These are phyloP conservation scores for Rousettus leschenaultii DNA, from an alignment of 2,113 vertebrate species.

Conservation along the genomic window DNA sequence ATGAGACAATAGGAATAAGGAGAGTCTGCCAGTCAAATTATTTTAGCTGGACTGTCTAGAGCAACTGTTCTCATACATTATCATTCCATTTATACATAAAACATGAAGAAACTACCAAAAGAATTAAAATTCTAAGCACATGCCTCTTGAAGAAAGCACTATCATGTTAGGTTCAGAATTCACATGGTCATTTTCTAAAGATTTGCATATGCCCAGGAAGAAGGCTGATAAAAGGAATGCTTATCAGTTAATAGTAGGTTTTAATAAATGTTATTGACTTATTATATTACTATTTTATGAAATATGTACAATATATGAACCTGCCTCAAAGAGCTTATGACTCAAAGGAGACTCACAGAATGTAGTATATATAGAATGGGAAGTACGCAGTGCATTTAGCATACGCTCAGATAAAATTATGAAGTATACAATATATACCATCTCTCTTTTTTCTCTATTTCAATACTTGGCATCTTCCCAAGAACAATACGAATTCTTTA, in stretches of 20 bases:
- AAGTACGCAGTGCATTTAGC: not conserved
- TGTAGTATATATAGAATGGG: not conserved
- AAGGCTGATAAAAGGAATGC: not conserved
- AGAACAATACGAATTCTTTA: not conserved
- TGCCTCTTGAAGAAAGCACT: not conserved
- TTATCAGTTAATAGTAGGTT: not conserved
- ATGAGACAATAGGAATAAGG: not conserved
- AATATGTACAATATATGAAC: not conserved
- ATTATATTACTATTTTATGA: not conserved
- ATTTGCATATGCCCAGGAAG: not conserved
- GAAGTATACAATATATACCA: not conserved
- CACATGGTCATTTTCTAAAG: conserved; percentile 5
- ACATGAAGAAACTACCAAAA: not conserved
- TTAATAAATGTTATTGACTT: conserved; percentile 5
- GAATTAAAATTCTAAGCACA: not conserved
- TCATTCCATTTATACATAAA: not conserved
- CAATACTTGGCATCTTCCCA: not conserved
- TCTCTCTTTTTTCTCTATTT: not conserved
- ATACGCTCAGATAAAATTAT: not conserved
- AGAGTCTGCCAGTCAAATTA: not conserved
- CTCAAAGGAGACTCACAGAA: not conserved
- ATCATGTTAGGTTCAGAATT: not conserved
- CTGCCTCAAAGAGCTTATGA: not conserved
- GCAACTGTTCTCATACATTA: not conserved
- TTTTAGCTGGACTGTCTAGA: not conserved